Base-by-base conservation (phyloP, 2,888 invertebrate species). In the Cerastoderma edule region DNA sequence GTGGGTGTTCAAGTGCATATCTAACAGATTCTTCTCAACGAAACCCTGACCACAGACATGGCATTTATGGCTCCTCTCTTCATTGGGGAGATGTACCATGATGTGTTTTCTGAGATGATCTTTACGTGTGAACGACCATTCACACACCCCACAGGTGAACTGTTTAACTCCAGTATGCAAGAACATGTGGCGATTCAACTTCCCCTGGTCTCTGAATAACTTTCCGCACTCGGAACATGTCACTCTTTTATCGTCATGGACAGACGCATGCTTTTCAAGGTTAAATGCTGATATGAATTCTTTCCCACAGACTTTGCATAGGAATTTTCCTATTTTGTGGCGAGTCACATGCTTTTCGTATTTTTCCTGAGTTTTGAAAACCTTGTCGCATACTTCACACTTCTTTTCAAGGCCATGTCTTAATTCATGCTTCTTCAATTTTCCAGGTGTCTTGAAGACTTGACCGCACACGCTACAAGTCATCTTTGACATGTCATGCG, bases 31-130 rank as follows among this genome's bases (percentile, higher is more conserved):
- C 22, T 65, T 76, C 53, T 76, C 76, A n/a, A 64, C 56, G 50
- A 76, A 76, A 0, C 72, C 68, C 60, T 68, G 72, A 19, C 65
- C 63, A 56, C 76, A 76, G 16, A 67, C 5, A 6, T 44, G n/a
- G 53, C 76, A 76, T 24, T 64, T 72, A 30, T 56, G 50, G n/a
- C 48, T 22, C n/a, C 76, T 48, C 32, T 72, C 76, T 28, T 44
- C 54, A 32, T 63, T 64, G 33, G 76, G 76, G 24, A 48, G 46
- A 65, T 76, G 76, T 8, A 68, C 57, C 32, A 66, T 72, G 8
- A 27, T 10, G 30, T 76, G 76, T 57, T 76, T 76, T 46, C 44
- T 19, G 22, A 76, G 35, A 65, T 76, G 76, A 65, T 76, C 76
- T 57, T 76, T 68, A n/a, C 76, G 35, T 13, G 48, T 54, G 50